phyloP scores from a whole-genome alignment of 2,113 vertebrate species.

The Ahaetulla prasina region DNA sequence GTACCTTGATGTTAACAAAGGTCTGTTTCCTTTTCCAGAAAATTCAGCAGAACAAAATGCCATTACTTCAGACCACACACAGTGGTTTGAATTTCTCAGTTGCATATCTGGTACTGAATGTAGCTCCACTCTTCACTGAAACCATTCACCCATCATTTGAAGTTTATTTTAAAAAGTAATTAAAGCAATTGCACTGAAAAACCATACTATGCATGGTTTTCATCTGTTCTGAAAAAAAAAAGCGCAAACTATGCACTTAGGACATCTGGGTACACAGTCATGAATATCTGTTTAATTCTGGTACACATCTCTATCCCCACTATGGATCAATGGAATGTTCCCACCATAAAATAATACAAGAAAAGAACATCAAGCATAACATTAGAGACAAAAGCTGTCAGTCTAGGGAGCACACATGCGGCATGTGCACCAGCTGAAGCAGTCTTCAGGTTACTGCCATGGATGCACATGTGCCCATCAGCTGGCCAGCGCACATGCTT shows the following conservation, averaged over 20 bases:
- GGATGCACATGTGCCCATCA: too few relatives aligned
- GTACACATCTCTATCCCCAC: background rate
- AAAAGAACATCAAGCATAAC: conserved; percentile 1
- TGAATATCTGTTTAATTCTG: conserved; percentile 43
- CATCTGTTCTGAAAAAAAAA: conserved; percentile 50
- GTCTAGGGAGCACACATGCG: too few relatives aligned
- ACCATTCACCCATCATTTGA: conserved; percentile 34
- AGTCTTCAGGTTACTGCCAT: too few relatives aligned
- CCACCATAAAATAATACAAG: conserved; percentile 26
- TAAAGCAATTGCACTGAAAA: conserved; percentile 45
- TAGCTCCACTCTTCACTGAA: conserved; percentile 35
- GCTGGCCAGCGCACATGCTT: too few relatives aligned
- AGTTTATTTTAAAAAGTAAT: conserved; percentile 47
- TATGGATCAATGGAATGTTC: conserved; percentile 20
- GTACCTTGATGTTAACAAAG: conserved; percentile 47
- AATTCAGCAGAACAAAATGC: conserved; percentile 41
- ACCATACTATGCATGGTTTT: conserved; percentile 35
- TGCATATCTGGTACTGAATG: conserved; percentile 30
- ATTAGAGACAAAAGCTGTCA: conserved; percentile 11
- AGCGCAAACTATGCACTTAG: conserved; percentile 42
- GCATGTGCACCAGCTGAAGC: too few relatives aligned
- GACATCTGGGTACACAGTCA: conserved; percentile 55
- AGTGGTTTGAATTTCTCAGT: conserved; percentile 22
- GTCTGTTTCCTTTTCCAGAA: conserved; percentile 41
- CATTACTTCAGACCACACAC: conserved; percentile 59